Base-by-base conservation (phyloP, 2,888 invertebrate genomes). In the Epicampocera succincta region DNA sequence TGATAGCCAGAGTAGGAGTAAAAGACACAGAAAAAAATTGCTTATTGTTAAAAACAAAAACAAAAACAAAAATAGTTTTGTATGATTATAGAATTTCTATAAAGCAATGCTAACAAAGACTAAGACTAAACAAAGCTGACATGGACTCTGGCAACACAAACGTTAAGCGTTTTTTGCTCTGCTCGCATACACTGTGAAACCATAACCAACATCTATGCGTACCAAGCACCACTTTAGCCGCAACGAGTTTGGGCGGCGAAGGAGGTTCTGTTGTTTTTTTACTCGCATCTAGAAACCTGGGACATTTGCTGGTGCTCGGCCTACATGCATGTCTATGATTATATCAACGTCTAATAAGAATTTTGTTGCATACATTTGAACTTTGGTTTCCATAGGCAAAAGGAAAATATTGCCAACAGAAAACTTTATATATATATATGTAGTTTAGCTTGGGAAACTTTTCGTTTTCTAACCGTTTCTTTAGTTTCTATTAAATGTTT, bases 341-440 rank as follows among this genome's bases (percentile, higher is more conserved):
- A 66, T 75, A 82, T 82, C 82, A 82, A 75, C 75, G 74, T 75
- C 82, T 82, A 74, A 82, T 66, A 82, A 73, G 77, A 81, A 73
- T 63, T 76, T 77, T 68, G 68, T 76, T 80, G 75, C 52, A 65
- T 63, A 56, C 15, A 38, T 17, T 58, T 71, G 54, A 54, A 46
- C 78, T 73, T 38, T 72, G 38, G 44, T 58, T 66, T 40, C 25
- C 56, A 48, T 56, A 56, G 44, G 50, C 54, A 46, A 38, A 19
- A 33, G 0, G 29, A 56, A 46, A 40, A 46, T 29, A 13, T 11
- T 15, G 29, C 2, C 21, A 50, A 40, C 33, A 17, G 38, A 61
- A 44, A 38, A 12, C 1, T n/a, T 11, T 5, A 25, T 3, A 25
- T 25, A 25, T 25, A 25, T 33, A 9, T 54, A 65, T 33, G 42